phyloP scores from a whole-genome alignment of 2,888 invertebrate species.

The Drosophila affinis region DNA sequence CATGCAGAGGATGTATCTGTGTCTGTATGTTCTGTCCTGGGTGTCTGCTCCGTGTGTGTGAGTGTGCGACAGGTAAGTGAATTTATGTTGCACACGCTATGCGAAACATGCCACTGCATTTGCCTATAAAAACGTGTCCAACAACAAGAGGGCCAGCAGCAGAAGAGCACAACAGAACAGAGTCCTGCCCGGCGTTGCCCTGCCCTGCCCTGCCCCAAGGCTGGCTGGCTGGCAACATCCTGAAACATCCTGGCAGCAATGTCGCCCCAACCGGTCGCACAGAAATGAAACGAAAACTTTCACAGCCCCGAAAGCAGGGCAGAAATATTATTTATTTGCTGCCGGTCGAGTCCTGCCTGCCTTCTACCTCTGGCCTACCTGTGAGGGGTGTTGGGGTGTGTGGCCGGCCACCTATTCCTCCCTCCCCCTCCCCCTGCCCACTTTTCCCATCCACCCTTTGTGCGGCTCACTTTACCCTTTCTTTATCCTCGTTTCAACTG shows the following conservation, averaged over 20 bases:
- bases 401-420: background rate
- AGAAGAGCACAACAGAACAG: background rate
- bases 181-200: background rate
- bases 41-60: conserved; percentile 23
- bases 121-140: conserved; percentile 59
- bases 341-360: conserved; percentile 7
- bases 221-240: conserved; percentile 37
- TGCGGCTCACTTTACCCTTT: conserved; percentile 2
- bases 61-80: conserved; percentile 71
- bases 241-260: conserved; percentile 39
- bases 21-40: conserved; percentile 1
- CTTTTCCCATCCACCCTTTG: conserved; percentile 1
- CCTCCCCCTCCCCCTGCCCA: too few species aligned
- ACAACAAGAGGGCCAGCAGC: conserved; percentile 9
- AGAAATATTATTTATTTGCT: conserved; percentile 69
- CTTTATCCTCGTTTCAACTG: conserved; percentile 46
- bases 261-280: conserved; percentile 52
- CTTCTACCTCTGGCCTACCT: conserved; percentile 27
- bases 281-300: conserved; percentile 32
- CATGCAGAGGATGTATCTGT: conserved; percentile 14
- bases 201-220: conserved; percentile 19
- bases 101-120: conserved; percentile 74
- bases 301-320: conserved; percentile 29
- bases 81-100: conserved; percentile 75
- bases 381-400: conserved; percentile 1